Percentiles rank a stretch among this genome's conserved stretches.
phyloP scores from a whole-genome alignment of 1,140 invertebrate species.

The Berghia stephanieae region DNA sequence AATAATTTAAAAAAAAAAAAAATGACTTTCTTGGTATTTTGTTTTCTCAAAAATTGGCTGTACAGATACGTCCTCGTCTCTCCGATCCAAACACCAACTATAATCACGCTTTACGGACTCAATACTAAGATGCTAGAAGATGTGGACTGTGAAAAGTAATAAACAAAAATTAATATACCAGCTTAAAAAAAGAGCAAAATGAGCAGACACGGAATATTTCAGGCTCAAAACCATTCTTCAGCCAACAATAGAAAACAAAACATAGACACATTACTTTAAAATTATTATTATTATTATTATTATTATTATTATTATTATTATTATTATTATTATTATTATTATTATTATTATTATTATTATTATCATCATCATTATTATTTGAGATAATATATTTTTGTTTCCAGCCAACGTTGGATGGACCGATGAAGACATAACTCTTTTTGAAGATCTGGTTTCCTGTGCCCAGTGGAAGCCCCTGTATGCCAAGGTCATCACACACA shows the following conservation, averaged over 20 bases:
- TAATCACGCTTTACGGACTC: not conserved
- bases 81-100: not conserved
- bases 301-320: not conserved
- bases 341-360: not conserved
- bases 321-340: not conserved
- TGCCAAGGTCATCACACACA: slow-evolving; percentile 66
- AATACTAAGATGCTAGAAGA: too few relatives aligned
- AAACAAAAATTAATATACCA: too few relatives aligned
- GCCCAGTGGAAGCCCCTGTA: slow-evolving; percentile 76
- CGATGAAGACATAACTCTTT: slow-evolving; percentile 74
- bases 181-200: too few relatives aligned
- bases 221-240: too few relatives aligned
- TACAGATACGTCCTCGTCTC: not conserved
- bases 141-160: too few relatives aligned
- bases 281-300: not conserved
- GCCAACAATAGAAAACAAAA: too few relatives aligned
- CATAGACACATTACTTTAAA: not conserved
- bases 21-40: not conserved
- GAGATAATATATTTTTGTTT: not conserved
- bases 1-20: too few relatives aligned
- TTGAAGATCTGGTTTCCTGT: slow-evolving; percentile 76
- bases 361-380: not conserved
- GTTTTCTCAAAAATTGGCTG: not conserved
- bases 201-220: too few relatives aligned
- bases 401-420: slow-evolving; percentile 70